Conservation (phyloP, 2,888 invertebrate genomes). For the Anthrax anthrax region DNA sequence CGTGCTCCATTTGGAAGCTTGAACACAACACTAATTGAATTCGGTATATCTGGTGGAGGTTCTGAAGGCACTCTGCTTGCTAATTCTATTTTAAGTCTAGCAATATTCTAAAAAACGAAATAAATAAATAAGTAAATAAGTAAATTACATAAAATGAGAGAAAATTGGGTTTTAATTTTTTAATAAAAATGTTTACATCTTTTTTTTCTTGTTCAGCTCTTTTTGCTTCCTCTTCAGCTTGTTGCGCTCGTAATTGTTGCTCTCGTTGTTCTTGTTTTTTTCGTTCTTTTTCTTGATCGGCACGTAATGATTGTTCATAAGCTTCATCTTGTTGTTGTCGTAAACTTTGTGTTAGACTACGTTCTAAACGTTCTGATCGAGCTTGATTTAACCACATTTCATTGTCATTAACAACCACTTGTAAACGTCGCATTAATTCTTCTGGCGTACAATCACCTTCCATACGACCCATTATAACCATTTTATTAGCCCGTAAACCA, state of each 20-base stretch:
- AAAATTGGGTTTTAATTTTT: background rate
- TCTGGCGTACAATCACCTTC: slow-evolving; percentile 69
- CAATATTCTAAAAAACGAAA: slow-evolving; percentile 39
- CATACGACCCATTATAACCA: slow-evolving; percentile 84
- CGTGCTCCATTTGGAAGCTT: slow-evolving; percentile 83
- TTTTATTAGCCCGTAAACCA: slow-evolving; percentile 75
- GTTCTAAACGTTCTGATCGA: slow-evolving; percentile 68
- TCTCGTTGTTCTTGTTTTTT: slow-evolving; percentile 45
- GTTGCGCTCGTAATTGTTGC: slow-evolving; percentile 37
- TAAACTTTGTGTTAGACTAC: slow-evolving; percentile 71
- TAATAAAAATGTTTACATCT: slow-evolving; percentile 20
- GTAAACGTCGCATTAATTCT: slow-evolving; percentile 56
- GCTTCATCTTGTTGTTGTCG: slow-evolving; percentile 89
- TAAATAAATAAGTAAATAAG: too few relatives aligned
- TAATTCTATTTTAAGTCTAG: slow-evolving; percentile 50
- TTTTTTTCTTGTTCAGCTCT: slow-evolving; percentile 39
- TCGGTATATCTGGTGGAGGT: slow-evolving; percentile 52
- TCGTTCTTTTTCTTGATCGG: slow-evolving; percentile 90
- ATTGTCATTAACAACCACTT: slow-evolving; percentile 67
- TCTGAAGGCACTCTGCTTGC: slow-evolving; percentile 56
- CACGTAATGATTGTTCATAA: slow-evolving; percentile 75
- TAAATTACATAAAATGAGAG: slow-evolving; percentile 1
- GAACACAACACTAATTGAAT: slow-evolving; percentile 71
- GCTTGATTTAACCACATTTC: slow-evolving; percentile 77
- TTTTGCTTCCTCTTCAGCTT: slow-evolving; percentile 36